A percentile compares a stretch with the other conserved stretches of the same genome.
Conservation (phyloP, 1,140 invertebrate species). For the Tetramorium parvispinum region DNA sequence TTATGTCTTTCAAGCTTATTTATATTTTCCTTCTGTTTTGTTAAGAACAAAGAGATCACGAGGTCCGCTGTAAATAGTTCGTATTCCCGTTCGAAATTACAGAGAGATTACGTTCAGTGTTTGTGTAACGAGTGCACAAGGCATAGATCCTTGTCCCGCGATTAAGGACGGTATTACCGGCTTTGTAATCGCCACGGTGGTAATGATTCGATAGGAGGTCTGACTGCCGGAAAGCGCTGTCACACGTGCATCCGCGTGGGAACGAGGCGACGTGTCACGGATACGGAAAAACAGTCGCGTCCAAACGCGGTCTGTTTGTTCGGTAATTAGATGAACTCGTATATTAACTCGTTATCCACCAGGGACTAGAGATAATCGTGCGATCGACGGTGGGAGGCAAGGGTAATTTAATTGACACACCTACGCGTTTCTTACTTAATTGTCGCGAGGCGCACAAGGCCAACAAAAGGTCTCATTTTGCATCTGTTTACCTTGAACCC, state of each 20-base stretch:
- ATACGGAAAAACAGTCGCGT: constrained; percentile 1
- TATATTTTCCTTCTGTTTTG: too few relatives aligned
- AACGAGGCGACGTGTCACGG: constrained; percentile 21
- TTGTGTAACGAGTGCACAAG: not conserved
- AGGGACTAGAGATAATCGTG: constrained; percentile 67
- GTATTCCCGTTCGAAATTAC: not conserved
- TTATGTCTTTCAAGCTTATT: too few relatives aligned
- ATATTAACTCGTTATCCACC: constrained; percentile 55
- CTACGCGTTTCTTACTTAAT: constrained; percentile 80
- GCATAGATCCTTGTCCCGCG: not conserved
- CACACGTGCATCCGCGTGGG: constrained; percentile 31
- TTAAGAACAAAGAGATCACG: not conserved
- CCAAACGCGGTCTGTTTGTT: constrained; percentile 32
- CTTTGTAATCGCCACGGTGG: not conserved
- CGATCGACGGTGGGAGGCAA: constrained; percentile 71
- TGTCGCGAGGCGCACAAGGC: constrained; percentile 55
- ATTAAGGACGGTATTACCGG: constrained; percentile 16
- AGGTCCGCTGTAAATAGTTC: not conserved
- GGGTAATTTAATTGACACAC: constrained; percentile 81
- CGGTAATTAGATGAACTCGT: constrained; percentile 57
- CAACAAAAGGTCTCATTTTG: not conserved
- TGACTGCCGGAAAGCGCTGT: constrained; percentile 30
- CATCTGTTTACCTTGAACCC: constrained; percentile 29
- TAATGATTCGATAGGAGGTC: constrained; percentile 32
- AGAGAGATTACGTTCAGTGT: not conserved